Evolutionary conservation across 2,888 invertebrate genomes (phyloP), one percentile per base, ranked within the genome.

Genomic region (Spicauda simplicius): DNA sequence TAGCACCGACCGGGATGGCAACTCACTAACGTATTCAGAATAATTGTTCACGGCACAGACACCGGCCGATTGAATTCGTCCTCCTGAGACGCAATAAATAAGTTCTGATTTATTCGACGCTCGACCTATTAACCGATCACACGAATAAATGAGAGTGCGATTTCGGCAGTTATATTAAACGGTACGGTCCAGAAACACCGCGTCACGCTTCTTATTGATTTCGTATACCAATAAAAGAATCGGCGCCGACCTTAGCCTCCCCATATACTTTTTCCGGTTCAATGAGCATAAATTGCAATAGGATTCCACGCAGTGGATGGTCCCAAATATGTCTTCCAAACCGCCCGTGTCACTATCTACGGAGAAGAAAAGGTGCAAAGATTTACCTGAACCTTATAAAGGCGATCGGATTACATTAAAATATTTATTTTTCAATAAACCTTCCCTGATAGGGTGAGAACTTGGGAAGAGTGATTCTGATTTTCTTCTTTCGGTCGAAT

Each of bases 281-380:
- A 90, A 84, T 88, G 91, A 87, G 86, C 90, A 89, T 91, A 90
- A 92, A 93, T 91, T 91, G 91, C 91, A 89, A 91, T 90, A 87
- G 90, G 90, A 93, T 91, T 90, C 85, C 87, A 79, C 81, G 81
- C 85, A 84, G 87, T 86, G 80, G 84, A 87, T 87, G 80, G 83
- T 75, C 83, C 82, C 87, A 76, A 89, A 89, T 87, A 85, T 87
- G 88, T 88, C 84, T 86, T 82, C 77, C 77, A 79, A 80, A 81
- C 76, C 76, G 72, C 80, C 80, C 81, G 77, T 81, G 80, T 81
- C 86, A 74, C 75, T 84, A 73, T 81, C 78, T 73, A 74, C 73
- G 74, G 76, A 83, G 81, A 71, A 72, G 69, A 75, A 86, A 87
- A 89, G 89, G 87, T 89, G 86, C 82, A 83, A 55, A 88, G 85